Base-by-base conservation (phyloP, 2,113 vertebrate genomes). In the Erinaceus europaeus region DNA sequence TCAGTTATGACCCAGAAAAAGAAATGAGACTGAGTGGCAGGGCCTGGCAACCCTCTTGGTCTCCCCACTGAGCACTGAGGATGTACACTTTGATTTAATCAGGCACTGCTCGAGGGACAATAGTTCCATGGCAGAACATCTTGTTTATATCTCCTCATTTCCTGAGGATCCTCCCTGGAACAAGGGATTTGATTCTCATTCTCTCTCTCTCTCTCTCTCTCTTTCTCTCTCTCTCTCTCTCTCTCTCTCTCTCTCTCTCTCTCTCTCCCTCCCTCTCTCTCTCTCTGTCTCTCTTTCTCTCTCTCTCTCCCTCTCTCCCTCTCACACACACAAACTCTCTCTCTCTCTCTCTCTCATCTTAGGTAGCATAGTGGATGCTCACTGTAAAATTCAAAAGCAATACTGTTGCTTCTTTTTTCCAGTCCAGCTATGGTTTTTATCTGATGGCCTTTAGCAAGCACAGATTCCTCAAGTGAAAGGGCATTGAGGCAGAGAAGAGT, bases 361-460 rank as follows among this genome's bases (percentile, higher is more conserved):
- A 86, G 79, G 38, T 93, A 64, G 32, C 1, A 2, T 50, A 42
- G 23, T 78, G 90, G 69, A 82, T 77, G 44, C 34, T 67, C 69
- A 34, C 8, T 62, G 12, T 53, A 87, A 79, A 44, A 94, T 67
- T 82, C n/a, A 86, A 93, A 92, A 88, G 76, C 44, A 86, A 46
- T 77, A 38, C 48, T 81, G 34, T 11, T 67, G 83, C 80, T 38
- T 11, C 69, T 52, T 55, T 57, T 68, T 27, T 55, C 79, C 62
- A 86, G 62, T 68, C 29, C 89, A 91, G 36, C 71, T 73, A 76
- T 12, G 38, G 1, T 46, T 72, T n/a, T 85, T 95, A 94, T 92
- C 93, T 95, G 89, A 93, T 95, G 92, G 89, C 84, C 94, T 93
- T 93, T 75, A 91, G 84, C 81, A 89, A 89, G 69, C 9, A 0